phyloP scores from a whole-genome alignment of 1,140 invertebrate genomes.

The Conus betulinus region DNA sequence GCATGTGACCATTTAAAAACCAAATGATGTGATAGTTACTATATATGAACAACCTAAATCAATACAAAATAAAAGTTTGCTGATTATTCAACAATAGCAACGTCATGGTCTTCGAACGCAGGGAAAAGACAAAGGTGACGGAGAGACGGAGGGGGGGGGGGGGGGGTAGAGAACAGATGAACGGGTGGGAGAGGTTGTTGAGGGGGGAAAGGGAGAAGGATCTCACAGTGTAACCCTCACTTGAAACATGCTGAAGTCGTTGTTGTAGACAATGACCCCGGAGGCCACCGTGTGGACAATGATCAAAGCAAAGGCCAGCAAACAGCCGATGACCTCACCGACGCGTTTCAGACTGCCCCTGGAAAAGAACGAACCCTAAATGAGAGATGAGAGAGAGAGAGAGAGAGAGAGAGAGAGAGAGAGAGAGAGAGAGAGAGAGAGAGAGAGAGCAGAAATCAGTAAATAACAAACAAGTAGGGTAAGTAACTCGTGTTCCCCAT shows the following conservation, averaged over 20 bases:
- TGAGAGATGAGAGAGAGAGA: too few species aligned
- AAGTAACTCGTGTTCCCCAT: too few species aligned
- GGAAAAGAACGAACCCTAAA: neutral
- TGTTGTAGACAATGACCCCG: neutral
- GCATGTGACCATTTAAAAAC: too few species aligned
- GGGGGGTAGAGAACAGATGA: neutral
- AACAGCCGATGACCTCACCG: neutral
- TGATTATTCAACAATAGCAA: too few species aligned
- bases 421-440: too few species aligned
- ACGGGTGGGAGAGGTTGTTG: neutral
- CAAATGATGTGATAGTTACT: too few species aligned
- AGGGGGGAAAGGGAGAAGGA: neutral
- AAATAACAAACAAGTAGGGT: too few species aligned
- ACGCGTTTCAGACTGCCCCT: conserved; percentile 9
- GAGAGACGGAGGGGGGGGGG: neutral
- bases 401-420: too few species aligned
- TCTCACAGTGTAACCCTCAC: neutral
- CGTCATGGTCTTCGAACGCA: too few species aligned
- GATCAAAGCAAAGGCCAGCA: neutral
- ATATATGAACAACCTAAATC: too few species aligned
- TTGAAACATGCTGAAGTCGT: neutral
- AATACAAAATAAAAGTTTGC: too few species aligned
- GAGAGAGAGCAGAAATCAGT: too few species aligned
- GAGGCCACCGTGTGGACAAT: neutral
- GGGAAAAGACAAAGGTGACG: neutral